phyloP scores from a whole-genome alignment of 1,140 invertebrate species.

The Temnothorax curvispinosus region DNA sequence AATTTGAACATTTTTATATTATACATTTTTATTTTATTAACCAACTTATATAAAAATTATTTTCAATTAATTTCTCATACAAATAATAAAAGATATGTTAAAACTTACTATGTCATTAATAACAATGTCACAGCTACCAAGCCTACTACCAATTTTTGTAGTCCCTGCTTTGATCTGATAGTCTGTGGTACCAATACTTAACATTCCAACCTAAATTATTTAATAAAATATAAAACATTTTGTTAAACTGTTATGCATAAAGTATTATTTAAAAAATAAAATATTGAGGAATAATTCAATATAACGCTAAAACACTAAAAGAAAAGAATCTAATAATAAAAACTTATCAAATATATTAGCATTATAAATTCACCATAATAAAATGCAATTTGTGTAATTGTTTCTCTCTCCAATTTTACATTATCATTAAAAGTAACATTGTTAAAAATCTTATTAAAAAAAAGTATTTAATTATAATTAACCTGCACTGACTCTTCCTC shows the following conservation, averaged over 20 bases:
- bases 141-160: slow-evolving; percentile 67
- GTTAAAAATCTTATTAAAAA: background rate
- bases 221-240: slow-evolving; percentile 17
- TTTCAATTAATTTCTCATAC: background rate
- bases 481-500: background rate
- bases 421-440: background rate
- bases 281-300: background rate
- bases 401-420: background rate
- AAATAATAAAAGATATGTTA: background rate
- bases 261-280: background rate
- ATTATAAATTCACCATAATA: slow-evolving; percentile 2
- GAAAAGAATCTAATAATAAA: background rate
- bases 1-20: background rate
- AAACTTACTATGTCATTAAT: slow-evolving; percentile 67
- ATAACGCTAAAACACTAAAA: background rate
- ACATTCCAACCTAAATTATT: slow-evolving; percentile 68
- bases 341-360: background rate
- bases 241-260: background rate
- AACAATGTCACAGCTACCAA: slow-evolving; percentile 51
- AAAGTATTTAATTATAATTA: slow-evolving; percentile 21
- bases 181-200: slow-evolving; percentile 29
- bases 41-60: background rate
- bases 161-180: slow-evolving; percentile 63
- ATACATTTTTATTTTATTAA: no score
- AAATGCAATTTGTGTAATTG: background rate